A percentile compares a stretch with the other conserved stretches of the same genome.
Evolutionary conservation across 2,797 vertebrate species (phyloP).

Genomic region (Hirundo rustica): DNA sequence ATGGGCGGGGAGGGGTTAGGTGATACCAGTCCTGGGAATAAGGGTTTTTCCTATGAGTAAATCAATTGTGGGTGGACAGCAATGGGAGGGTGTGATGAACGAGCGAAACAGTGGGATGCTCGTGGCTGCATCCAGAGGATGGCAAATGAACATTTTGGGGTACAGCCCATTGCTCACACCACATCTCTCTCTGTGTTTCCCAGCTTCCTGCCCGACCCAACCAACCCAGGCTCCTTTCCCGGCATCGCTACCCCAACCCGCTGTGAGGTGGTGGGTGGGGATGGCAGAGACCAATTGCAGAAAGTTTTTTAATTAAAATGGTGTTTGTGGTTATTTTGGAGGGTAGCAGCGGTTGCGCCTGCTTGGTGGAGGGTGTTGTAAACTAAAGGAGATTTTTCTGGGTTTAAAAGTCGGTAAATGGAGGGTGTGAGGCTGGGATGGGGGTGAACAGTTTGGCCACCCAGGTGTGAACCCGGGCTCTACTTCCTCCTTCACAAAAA

Average conservation of each 20-base stretch:
- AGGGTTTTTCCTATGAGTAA: background rate
- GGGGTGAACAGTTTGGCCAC: background rate
- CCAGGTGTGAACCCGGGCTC: background rate
- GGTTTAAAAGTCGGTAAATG: background rate
- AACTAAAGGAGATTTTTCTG: background rate
- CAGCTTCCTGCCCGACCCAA: slow-evolving; percentile 49
- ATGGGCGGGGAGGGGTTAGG: no score
- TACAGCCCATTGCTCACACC: background rate
- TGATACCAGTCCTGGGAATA: fast-evolving
- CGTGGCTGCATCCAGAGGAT: background rate
- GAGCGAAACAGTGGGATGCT: fast-evolving
- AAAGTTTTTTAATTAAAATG: background rate
- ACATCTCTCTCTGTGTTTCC: background rate
- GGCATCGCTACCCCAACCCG: slow-evolving; percentile 64
- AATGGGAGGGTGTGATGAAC: no score
- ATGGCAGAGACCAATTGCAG: background rate
- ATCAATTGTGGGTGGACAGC: fast-evolving
- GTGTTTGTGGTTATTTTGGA: background rate
- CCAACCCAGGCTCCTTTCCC: slow-evolving; percentile 58
- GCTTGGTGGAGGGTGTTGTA: background rate
- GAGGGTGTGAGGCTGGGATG: no score
- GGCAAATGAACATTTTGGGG: background rate
- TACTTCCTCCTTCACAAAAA: background rate
- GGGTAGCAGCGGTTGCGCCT: fast-evolving
- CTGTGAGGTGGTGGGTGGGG: background rate